phyloP scores from a whole-genome alignment of 2,113 vertebrate genomes.

The Helogale parvula region DNA sequence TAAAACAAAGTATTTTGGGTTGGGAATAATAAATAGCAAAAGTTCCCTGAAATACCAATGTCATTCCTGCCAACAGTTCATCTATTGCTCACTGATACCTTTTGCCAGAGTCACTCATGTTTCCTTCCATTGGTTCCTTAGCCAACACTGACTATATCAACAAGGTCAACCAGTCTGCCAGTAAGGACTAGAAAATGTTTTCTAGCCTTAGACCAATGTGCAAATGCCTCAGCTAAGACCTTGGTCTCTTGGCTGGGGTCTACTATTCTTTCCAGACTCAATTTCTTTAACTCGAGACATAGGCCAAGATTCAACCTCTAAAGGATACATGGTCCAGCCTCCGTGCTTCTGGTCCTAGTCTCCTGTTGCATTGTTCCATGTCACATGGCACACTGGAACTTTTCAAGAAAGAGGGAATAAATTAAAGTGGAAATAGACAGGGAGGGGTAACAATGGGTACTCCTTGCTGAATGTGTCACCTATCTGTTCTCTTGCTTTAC shows the following conservation, averaged over 20 bases:
- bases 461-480: background rate
- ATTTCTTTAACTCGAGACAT: background rate
- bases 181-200: background rate
- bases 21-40: background rate
- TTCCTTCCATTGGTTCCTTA: background rate
- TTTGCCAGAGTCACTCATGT: background rate
- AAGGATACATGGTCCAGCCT: background rate
- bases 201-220: background rate
- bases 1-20: background rate
- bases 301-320: background rate
- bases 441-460: background rate
- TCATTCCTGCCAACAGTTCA: slow-evolving; percentile 1
- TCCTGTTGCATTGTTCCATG: background rate
- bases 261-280: background rate
- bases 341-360: background rate
- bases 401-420: slow-evolving; percentile 2
- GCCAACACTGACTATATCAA: background rate
- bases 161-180: background rate
- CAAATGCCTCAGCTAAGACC: background rate
- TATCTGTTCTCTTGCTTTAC: background rate
- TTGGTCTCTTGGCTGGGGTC: background rate
- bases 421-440: background rate
- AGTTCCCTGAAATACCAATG: slow-evolving; percentile 1
- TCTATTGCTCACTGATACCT: background rate
- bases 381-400: background rate